These are phyloP conservation scores for Oryzias curvinotus DNA, from an alignment of 2,113 vertebrate genomes.

Conservation along the genomic window DNA sequence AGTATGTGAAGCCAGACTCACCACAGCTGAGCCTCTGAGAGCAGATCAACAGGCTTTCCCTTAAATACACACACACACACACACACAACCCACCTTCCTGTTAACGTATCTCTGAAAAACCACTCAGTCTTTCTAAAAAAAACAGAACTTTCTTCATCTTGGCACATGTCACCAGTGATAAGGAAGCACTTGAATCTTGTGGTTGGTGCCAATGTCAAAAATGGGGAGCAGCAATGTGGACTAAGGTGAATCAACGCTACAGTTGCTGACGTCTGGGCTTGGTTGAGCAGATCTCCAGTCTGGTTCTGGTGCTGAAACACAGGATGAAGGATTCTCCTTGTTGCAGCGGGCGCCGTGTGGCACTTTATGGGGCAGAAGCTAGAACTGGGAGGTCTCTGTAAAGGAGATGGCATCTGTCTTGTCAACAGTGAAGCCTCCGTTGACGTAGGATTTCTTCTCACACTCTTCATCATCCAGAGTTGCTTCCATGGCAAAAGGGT, in stretches of 20 bases:
- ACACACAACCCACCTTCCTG: slow-evolving; percentile 27
- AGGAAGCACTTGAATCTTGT: slow-evolving; percentile 74
- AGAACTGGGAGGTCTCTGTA: slow-evolving; percentile 97
- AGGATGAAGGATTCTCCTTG: slow-evolving; percentile 26
- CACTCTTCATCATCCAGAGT: slow-evolving; percentile 84
- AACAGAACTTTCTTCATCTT: slow-evolving; percentile 55
- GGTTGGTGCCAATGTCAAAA: slow-evolving; percentile 37
- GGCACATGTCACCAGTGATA: slow-evolving; percentile 60
- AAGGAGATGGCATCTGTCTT: slow-evolving; percentile 94
- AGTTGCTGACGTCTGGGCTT: slow-evolving; percentile 68
- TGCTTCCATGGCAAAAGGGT: slow-evolving; percentile 91
- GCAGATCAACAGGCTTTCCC: slow-evolving; percentile 4
- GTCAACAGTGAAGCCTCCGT: slow-evolving; percentile 93
- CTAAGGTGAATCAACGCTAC: slow-evolving; percentile 56
- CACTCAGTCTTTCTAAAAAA: slow-evolving; percentile 9
- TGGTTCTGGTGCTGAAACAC: slow-evolving; percentile 48
- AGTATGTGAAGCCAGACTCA: too few relatives aligned
- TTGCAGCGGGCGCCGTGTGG: slow-evolving; percentile 30
- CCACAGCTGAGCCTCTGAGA: too few relatives aligned
- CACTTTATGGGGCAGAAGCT: slow-evolving; percentile 47
- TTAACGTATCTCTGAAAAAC: slow-evolving; percentile 16
- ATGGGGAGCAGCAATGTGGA: slow-evolving; percentile 42
- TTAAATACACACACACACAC: slow-evolving; percentile 33
- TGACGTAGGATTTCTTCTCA: slow-evolving; percentile 91
- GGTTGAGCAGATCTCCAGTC: slow-evolving; percentile 26